These are phyloP conservation scores for Sebastolobus altivelis DNA, from an alignment of 2,797 vertebrate species.

Conservation along the genomic window DNA sequence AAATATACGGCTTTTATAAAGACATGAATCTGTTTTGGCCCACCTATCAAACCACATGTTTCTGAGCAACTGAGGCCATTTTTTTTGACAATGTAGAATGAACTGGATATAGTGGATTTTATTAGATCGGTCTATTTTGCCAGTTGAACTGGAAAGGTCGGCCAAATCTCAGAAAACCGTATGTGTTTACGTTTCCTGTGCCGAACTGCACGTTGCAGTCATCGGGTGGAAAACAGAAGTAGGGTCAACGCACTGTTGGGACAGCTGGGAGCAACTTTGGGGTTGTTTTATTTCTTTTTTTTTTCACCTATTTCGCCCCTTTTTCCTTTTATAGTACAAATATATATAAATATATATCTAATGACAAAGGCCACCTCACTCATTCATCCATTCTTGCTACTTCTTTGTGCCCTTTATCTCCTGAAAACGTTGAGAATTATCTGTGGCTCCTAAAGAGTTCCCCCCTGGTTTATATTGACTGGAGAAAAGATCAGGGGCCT, in stretches of 20 bases:
- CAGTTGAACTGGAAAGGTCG: background rate
- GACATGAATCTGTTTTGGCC: conserved; percentile 42
- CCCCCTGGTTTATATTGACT: conserved; percentile 84
- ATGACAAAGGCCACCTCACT: conserved; percentile 2
- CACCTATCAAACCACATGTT: conserved; percentile 22
- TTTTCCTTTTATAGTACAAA: background rate
- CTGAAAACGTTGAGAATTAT: conserved; percentile 88
- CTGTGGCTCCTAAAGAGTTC: conserved; percentile 87
- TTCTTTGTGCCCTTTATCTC: conserved; percentile 53
- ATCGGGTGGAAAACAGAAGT: conserved; percentile 21
- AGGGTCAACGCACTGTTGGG: background rate
- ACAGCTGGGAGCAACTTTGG: background rate
- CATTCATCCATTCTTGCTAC: conserved; percentile 18
- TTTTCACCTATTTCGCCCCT: background rate
- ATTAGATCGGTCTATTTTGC: conserved; percentile 11
- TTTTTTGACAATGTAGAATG: conserved; percentile 9
- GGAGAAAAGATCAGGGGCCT: conserved; percentile 69
- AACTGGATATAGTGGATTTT: conserved; percentile 12
- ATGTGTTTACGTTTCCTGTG: background rate
- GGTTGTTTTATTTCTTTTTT: background rate
- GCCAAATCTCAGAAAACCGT: conserved; percentile 1
- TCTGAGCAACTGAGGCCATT: background rate
- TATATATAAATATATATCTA: background rate
- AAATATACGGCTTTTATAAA: conserved; percentile 63
- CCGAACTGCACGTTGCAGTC: background rate